Base-by-base conservation (phyloP, 2,797 vertebrate species). In the Tangara arthus region DNA sequence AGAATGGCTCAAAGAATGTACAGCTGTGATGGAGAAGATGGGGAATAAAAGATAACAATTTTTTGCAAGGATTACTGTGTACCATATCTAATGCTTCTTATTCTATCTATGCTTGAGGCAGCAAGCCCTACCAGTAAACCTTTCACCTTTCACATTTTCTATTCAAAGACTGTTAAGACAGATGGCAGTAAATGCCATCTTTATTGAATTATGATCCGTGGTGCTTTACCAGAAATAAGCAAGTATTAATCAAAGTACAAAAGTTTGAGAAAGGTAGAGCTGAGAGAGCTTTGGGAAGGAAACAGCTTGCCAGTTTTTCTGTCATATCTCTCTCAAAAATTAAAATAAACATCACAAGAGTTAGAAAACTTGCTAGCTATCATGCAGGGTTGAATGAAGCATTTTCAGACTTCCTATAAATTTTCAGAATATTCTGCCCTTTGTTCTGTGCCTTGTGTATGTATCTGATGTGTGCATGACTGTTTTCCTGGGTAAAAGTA, bases 181-280 rank as follows among this genome's bases (percentile, higher is more conserved):
- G 90, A 96, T 95, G 95, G 94, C 87, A 94, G 87, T 90, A 96
- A 97, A 97, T 96, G 87, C 89, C 96, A 96, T 94, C 94, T 95
- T 97, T 96, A 96, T 85, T 96, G 96, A 97, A 98, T 97, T 90
- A 94, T 56, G 75, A 96, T 95, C 95, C 95, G 89, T 82, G 73
- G 82, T 83, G 87, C 95, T 97, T 97, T 95, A 94, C 79, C 78
- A 84, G 71, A 97, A 97, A 96, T 94, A 96, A 95, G 90, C 75
- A 97, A 96, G 90, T 92, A 94, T 97, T 97, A 97, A 97, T 97
- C 96, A 96, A 95, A 97, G 89, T 94, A 93, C 56, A 93, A 94
- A 94, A 77, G 84, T 89, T 89, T 94, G 77, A 93, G 79, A 93
- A 89, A 91, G 61, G 30, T 91, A 84, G 85, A 83, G 64, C 39